These are phyloP conservation scores for Rhinogobius similis DNA, from an alignment of 2,113 vertebrate genomes.

Conservation along the genomic window DNA sequence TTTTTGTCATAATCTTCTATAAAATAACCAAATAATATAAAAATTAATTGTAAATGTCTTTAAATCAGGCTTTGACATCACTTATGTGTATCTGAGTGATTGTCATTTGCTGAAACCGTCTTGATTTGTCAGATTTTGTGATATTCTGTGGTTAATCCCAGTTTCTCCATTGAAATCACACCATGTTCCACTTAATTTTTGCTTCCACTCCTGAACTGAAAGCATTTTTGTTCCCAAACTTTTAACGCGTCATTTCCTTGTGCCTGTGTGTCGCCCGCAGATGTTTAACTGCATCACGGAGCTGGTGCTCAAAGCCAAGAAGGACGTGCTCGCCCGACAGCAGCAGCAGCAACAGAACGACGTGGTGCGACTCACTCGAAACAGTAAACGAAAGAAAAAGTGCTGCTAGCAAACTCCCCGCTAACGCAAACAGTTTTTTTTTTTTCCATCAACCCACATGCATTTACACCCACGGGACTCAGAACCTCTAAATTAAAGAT, in stretches of 20 bases:
- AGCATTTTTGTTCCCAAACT: no score
- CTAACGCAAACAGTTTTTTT: constrained; percentile 16
- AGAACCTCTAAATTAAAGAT: constrained; percentile 74
- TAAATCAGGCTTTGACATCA: no score
- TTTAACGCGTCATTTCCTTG: not conserved
- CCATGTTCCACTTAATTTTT: no score
- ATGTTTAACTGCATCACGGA: constrained; percentile 99
- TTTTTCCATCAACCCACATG: constrained; percentile 35
- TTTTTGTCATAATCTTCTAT: no score
- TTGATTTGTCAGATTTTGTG: no score
- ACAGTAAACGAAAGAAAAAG: constrained; percentile 98
- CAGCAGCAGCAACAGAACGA: constrained; percentile 98
- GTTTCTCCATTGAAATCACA: no score
- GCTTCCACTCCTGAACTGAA: no score
- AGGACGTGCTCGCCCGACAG: constrained; percentile 95
- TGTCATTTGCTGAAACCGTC: no score
- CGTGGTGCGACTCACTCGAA: constrained; percentile 96
- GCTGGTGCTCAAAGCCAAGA: constrained; percentile 96
- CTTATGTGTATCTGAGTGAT: no score
- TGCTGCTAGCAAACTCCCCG: constrained; percentile 88
- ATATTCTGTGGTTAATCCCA: no score
- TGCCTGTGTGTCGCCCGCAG: constrained; percentile 65
- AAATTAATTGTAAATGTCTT: no score
- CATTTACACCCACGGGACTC: constrained; percentile 69
- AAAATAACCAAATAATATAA: no score